phyloP scores from a whole-genome alignment of 2,113 vertebrate genomes.

The Microcebus murinus region DNA sequence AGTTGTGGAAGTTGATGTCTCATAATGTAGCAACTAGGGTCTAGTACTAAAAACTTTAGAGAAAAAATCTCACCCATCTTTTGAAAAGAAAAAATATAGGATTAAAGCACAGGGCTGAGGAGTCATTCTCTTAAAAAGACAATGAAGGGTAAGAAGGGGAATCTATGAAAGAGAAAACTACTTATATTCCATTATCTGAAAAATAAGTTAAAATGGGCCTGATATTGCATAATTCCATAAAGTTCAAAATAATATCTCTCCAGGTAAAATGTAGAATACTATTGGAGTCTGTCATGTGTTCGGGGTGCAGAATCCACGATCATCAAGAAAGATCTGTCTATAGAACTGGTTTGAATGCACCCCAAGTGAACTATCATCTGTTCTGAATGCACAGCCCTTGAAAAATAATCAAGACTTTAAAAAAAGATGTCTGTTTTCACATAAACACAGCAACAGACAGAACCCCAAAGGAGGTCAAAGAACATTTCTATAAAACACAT shows the following conservation, averaged over 20 bases:
- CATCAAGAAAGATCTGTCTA: background rate
- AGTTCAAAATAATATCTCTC: conserved; percentile 11
- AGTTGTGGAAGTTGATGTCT: background rate
- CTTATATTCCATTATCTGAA: background rate
- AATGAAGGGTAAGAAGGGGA: background rate
- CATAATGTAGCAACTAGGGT: background rate
- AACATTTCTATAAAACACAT: conserved; percentile 5
- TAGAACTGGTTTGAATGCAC: background rate
- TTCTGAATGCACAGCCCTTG: background rate
- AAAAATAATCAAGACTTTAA: background rate
- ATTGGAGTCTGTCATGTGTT: background rate
- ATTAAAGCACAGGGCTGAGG: background rate
- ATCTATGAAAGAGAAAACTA: background rate
- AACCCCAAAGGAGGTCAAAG: background rate
- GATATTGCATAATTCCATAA: background rate
- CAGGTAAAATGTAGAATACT: background rate
- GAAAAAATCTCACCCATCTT: background rate
- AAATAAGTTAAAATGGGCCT: background rate
- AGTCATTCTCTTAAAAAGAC: background rate
- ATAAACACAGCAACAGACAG: conserved; percentile 10
- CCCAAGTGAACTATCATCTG: background rate
- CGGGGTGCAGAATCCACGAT: background rate
- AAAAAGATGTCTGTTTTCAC: background rate
- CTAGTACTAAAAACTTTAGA: background rate
- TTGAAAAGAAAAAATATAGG: background rate